Conservation (phyloP, 2,797 vertebrate species). For the Heterohyrax brucei region DNA sequence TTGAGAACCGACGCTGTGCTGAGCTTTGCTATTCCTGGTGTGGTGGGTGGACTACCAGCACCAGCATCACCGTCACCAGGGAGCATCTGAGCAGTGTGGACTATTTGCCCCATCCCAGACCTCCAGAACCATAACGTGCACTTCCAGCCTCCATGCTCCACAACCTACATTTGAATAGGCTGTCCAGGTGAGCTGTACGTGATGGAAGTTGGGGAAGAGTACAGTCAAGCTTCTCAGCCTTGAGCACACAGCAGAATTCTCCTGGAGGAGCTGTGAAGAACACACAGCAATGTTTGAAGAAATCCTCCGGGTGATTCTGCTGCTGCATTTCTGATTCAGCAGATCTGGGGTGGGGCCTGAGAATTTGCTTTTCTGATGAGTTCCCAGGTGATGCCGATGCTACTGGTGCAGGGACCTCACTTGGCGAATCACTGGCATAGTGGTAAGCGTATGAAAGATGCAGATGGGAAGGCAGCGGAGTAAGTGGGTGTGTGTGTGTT, state of each 20-base stretch:
- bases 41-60: background rate
- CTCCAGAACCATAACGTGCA: background rate
- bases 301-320: background rate
- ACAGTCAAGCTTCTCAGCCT: background rate
- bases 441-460: background rate
- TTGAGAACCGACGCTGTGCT: background rate
- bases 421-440: background rate
- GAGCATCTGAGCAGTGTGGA: background rate
- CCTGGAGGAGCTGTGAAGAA: background rate
- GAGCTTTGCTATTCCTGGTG: background rate
- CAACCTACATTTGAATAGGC: background rate
- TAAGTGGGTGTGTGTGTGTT: no score
- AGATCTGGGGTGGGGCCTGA: background rate
- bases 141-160: background rate
- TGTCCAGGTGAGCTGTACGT: background rate
- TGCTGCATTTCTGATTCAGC: slow-evolving; percentile 1
- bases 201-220: background rate
- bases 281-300: background rate
- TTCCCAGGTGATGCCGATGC: background rate
- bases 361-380: slow-evolving; percentile 37
- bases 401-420: background rate
- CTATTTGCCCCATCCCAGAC: background rate
- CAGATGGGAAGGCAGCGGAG: background rate
- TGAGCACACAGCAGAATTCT: background rate
- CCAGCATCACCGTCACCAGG: background rate